Evolutionary conservation across 2,888 invertebrate genomes (phyloP), one percentile per base, ranked within the genome.

Genomic region (Cyaniris semiargus): DNA sequence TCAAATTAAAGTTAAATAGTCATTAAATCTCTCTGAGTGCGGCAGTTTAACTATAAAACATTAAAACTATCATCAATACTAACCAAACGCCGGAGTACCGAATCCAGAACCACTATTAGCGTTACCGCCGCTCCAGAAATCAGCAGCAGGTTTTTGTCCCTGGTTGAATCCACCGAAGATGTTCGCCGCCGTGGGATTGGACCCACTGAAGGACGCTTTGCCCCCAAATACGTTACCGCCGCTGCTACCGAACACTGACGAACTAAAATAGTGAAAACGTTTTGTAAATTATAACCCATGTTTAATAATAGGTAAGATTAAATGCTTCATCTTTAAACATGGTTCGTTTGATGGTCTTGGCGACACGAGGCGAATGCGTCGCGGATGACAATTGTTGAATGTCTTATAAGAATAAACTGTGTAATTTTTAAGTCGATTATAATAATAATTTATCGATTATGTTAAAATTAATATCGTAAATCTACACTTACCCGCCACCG

Each of bases 111-210:
- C 89, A 1, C 83, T 82, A 3, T 85, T 85, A 74, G 85, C 83
- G 76, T 80, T 86, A 4, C 88, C 88, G 1, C 88, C 88, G 3
- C 88, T 83, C 90, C 88, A 94, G 83, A 91, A 89, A 83, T 81
- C 89, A 8, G 82, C 82, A 0, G 89, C 84, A 0, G 88, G 88
- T 72, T 89, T 89, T 77, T 88, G 89, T 18, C 85, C 88, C 78
- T 89, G 89, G 15, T 85, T 88, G 60, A 90, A 89, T 0, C 88
- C 87, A 0, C 91, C 90, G 76, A 93, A 92, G 79, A 92, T 90
- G 13, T 86, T 86, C 0, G 90, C 83, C 0, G 91, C 86, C 0
- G 87, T 81, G 0, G 86, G 80, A 78, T 87, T 90, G 0, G 88
- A 56, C 75, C 93, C 93, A 0, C 90, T 90, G 80, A 94, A 94